A percentile compares a stretch with the other conserved stretches of the same genome.
Evolutionary conservation across 1,140 invertebrate genomes (phyloP).

Genomic region (Pararge aegeria): DNA sequence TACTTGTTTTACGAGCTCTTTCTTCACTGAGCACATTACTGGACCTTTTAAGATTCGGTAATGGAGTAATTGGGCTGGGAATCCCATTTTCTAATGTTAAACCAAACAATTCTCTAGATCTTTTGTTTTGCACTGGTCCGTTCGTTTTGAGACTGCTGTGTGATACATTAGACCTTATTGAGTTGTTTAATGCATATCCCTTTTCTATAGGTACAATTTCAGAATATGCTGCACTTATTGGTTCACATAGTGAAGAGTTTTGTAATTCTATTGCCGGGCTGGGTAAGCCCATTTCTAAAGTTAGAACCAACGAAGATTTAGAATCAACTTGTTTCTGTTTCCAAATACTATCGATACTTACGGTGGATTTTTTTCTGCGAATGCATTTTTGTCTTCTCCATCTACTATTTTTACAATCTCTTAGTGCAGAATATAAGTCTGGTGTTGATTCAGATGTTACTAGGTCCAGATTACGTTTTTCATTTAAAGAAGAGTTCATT

Average conservation of each 20-base stretch:
- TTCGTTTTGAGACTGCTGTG: conserved; percentile 61
- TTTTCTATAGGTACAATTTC: conserved; percentile 11
- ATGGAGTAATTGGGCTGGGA: conserved; percentile 68
- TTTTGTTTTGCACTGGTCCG: conserved; percentile 44
- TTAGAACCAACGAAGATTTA: conserved; percentile 50
- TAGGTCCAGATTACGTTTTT: conserved; percentile 45
- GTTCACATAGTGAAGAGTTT: conserved; percentile 53
- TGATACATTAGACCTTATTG: conserved; percentile 54
- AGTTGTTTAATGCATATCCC: conserved; percentile 36
- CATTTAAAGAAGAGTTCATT: conserved; percentile 44
- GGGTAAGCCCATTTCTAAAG: conserved; percentile 62
- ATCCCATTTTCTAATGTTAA: conserved; percentile 67
- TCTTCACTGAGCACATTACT: conserved; percentile 67
- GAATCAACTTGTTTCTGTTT: conserved; percentile 43
- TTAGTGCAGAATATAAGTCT: conserved; percentile 45
- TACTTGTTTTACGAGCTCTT: conserved; percentile 65
- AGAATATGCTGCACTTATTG: conserved; percentile 34
- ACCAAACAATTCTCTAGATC: conserved; percentile 60
- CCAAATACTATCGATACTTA: conserved; percentile 61
- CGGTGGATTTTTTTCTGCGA: conserved; percentile 67
- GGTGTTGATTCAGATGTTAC: conserved; percentile 64
- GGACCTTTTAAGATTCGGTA: conserved; percentile 58
- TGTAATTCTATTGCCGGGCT: conserved; percentile 54
- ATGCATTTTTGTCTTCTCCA: conserved; percentile 68
- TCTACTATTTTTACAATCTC: conserved; percentile 46